phyloP scores from a whole-genome alignment of 2,797 vertebrate genomes.

The Lagorchestes hirsutus region DNA sequence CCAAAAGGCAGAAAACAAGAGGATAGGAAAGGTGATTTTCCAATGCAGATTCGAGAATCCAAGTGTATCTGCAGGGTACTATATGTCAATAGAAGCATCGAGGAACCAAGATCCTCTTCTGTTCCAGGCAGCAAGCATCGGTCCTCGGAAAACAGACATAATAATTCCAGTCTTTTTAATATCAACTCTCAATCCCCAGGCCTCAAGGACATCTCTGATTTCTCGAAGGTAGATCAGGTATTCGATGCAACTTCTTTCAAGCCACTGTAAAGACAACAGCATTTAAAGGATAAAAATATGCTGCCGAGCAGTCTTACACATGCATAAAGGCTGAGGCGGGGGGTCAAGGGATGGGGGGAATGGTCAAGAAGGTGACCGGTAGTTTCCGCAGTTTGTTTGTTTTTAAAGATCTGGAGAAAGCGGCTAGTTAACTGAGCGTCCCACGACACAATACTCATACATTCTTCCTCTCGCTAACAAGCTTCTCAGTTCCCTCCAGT shows the following conservation, averaged over 20 bases:
- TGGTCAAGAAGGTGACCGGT: slow-evolving; percentile 41
- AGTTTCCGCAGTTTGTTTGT: not conserved
- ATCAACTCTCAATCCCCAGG: slow-evolving; percentile 64
- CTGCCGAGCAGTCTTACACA: slow-evolving; percentile 1
- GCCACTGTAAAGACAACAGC: slow-evolving; percentile 83
- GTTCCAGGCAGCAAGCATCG: slow-evolving; percentile 56
- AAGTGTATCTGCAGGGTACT: not conserved
- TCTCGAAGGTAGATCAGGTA: slow-evolving; percentile 44
- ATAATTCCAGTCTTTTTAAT: slow-evolving; percentile 71
- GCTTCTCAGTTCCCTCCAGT: slow-evolving; percentile 17
- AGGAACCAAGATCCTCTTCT: slow-evolving; percentile 76
- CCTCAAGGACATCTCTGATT: not conserved
- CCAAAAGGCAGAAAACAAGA: slow-evolving; percentile 43
- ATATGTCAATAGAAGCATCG: slow-evolving; percentile 59
- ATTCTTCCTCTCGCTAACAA: not conserved
- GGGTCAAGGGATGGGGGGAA: not conserved
- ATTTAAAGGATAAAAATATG: slow-evolving; percentile 69
- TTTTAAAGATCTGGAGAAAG: slow-evolving; percentile 23
- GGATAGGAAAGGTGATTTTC: slow-evolving; percentile 65
- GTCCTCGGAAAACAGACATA: slow-evolving; percentile 79
- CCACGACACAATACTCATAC: not conserved
- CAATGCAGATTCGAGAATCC: slow-evolving; percentile 68
- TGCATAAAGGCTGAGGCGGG: not conserved
- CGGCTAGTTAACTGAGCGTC: not conserved
- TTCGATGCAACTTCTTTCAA: slow-evolving; percentile 59